These are phyloP conservation scores for Psix sp. DNA, from an alignment of 1,140 invertebrate species.

Conservation along the genomic window DNA sequence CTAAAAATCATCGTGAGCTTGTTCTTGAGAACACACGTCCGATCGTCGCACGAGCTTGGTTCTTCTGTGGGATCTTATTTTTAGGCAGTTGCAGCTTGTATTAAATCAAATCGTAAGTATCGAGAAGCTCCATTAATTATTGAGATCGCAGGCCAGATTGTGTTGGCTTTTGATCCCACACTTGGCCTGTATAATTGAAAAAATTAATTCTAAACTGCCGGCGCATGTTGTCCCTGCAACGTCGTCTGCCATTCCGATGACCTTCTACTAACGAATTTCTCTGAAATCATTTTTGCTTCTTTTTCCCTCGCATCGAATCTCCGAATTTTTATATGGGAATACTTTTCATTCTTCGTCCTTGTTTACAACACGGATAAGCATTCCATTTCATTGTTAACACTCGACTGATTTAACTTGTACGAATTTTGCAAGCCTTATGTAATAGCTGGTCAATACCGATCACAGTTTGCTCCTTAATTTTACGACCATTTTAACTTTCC, in stretches of 20 bases:
- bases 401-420: slow-evolving; percentile 6
- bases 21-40: slow-evolving; percentile 9
- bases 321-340: no score
- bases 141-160: slow-evolving; percentile 7
- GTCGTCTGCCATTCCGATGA: slow-evolving; percentile 63
- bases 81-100: slow-evolving; percentile 25
- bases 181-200: not conserved
- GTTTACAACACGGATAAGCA: not conserved
- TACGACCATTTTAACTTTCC: not conserved
- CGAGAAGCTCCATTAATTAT: slow-evolving; percentile 6
- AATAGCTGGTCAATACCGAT: slow-evolving; percentile 61
- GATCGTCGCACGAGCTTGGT: slow-evolving; percentile 25
- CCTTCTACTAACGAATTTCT: slow-evolving; percentile 42
- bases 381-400: slow-evolving; percentile 17
- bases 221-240: slow-evolving; percentile 31
- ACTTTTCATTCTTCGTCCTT: no score
- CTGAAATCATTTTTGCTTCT: slow-evolving; percentile 8
- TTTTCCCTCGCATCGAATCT: not conserved
- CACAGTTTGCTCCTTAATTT: slow-evolving; percentile 6
- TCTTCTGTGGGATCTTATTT: slow-evolving; percentile 39
- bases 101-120: slow-evolving; percentile 67
- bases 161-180: not conserved
- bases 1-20: not conserved
- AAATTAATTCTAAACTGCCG: slow-evolving; percentile 19
- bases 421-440: slow-evolving; percentile 51